These are phyloP conservation scores for Hippasteria phrygiana DNA, from an alignment of 53 echinoderm and acorn worm species.

Conservation along the genomic window DNA sequence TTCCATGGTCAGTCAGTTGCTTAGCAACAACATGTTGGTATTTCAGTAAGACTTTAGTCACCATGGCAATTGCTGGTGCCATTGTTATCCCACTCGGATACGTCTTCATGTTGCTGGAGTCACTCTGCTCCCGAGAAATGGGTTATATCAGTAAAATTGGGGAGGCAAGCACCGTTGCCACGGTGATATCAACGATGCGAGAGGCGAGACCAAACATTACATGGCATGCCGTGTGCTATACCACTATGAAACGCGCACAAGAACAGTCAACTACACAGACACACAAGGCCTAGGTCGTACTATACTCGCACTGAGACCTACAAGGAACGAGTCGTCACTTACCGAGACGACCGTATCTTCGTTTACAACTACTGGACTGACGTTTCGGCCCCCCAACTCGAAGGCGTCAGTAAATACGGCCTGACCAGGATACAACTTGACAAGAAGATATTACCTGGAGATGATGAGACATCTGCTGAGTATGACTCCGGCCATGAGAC, in stretches of 20 bases:
- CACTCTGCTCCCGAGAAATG: background rate
- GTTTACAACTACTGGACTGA: slow-evolving; percentile 33
- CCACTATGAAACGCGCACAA: slow-evolving; percentile 35
- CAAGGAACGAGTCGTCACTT: slow-evolving; percentile 7
- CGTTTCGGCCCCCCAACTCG: slow-evolving; percentile 1
- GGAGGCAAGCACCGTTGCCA: background rate
- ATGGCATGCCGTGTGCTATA: slow-evolving; percentile 6
- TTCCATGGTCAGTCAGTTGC: slow-evolving; percentile 10
- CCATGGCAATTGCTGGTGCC: background rate
- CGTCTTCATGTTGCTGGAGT: slow-evolving; percentile 19
- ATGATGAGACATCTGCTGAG: background rate
- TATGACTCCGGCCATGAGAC: background rate
- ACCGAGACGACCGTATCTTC: background rate
- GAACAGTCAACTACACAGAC: background rate
- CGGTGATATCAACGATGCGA: slow-evolving; percentile 9
- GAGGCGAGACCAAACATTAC: background rate
- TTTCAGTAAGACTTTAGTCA: background rate
- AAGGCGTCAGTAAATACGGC: slow-evolving; percentile 6
- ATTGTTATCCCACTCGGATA: background rate
- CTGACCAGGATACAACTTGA: slow-evolving; percentile 38
- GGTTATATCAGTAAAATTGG: slow-evolving; percentile 15
- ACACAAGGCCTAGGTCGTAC: background rate
- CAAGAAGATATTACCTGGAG: slow-evolving; percentile 12
- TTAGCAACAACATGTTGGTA: background rate
- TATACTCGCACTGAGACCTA: slow-evolving; percentile 17